Conservation (phyloP, 2,797 vertebrate genomes). For the Muraenolepis orangiensis region DNA sequence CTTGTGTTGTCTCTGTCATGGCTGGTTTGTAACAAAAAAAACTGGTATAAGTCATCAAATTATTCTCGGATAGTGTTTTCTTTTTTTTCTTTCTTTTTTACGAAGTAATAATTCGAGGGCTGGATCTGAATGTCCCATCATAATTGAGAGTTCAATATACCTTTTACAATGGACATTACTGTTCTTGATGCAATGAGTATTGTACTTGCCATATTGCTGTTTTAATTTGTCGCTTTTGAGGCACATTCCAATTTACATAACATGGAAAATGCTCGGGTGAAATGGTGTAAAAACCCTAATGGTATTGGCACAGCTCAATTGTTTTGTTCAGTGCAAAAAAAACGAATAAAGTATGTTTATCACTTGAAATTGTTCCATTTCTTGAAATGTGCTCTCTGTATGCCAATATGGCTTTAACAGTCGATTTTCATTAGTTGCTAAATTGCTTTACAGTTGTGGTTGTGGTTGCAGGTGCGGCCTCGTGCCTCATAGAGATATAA, state of each 20-base stretch:
- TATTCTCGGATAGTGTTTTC: too few relatives aligned
- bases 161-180: neutral
- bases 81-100: too few relatives aligned
- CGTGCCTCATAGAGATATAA: neutral
- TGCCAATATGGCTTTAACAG: neutral
- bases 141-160: too few relatives aligned
- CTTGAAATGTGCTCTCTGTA: neutral
- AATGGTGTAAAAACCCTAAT: neutral
- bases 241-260: too few relatives aligned
- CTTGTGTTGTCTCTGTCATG: too few relatives aligned
- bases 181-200: too few relatives aligned
- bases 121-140: too few relatives aligned
- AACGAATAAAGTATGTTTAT: neutral
- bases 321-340: neutral
- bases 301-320: neutral
- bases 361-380: neutral
- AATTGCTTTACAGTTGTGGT: neutral
- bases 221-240: neutral
- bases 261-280: too few relatives aligned
- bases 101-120: too few relatives aligned
- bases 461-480: neutral
- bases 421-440: neutral
- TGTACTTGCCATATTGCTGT: neutral
- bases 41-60: too few relatives aligned
- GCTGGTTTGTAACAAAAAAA: too few relatives aligned